Evolutionary conservation across 2,888 invertebrate genomes (phyloP).

Genomic region (Cheilosia vulpina): DNA sequence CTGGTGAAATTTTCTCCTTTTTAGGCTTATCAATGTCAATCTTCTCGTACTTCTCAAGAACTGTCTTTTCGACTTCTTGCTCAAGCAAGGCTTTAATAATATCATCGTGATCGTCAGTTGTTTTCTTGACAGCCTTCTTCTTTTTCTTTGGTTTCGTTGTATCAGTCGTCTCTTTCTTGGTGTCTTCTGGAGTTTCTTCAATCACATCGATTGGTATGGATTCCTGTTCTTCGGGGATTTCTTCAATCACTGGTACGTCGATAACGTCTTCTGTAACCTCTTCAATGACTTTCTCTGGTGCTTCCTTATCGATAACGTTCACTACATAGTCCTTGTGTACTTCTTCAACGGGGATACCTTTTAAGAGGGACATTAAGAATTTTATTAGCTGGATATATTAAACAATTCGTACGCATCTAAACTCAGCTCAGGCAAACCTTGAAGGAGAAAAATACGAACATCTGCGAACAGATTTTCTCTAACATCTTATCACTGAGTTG

Average conservation of each 20-base stretch:
- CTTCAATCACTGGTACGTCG: constrained; percentile 79
- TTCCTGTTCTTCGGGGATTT: constrained; percentile 78
- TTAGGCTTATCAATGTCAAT: constrained; percentile 82
- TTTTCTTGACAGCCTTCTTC: constrained; percentile 81
- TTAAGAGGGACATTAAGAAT: constrained; percentile 35
- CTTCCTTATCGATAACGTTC: constrained; percentile 82
- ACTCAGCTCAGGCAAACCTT: constrained; percentile 59
- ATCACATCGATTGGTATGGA: constrained; percentile 80
- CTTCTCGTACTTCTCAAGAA: constrained; percentile 84
- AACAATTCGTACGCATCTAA: constrained; percentile 7
- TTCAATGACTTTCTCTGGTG: constrained; percentile 81
- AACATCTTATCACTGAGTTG: constrained; percentile 7
- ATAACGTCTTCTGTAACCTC: constrained; percentile 78
- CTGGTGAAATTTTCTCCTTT: constrained; percentile 79
- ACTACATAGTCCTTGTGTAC: constrained; percentile 83
- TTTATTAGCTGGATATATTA: constrained; percentile 28
- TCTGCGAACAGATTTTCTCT: constrained; percentile 22
- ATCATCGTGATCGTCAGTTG: constrained; percentile 82
- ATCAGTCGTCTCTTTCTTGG: constrained; percentile 76
- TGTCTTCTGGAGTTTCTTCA: constrained; percentile 79
- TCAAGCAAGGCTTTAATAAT: constrained; percentile 81
- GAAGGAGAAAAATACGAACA: constrained; percentile 19
- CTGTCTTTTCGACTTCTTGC: constrained; percentile 83
- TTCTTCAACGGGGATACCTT: constrained; percentile 80
- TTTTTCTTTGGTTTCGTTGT: constrained; percentile 79